Base-by-base conservation (phyloP, 2,888 invertebrate genomes). In the Pristionchus maxplancki region DNA sequence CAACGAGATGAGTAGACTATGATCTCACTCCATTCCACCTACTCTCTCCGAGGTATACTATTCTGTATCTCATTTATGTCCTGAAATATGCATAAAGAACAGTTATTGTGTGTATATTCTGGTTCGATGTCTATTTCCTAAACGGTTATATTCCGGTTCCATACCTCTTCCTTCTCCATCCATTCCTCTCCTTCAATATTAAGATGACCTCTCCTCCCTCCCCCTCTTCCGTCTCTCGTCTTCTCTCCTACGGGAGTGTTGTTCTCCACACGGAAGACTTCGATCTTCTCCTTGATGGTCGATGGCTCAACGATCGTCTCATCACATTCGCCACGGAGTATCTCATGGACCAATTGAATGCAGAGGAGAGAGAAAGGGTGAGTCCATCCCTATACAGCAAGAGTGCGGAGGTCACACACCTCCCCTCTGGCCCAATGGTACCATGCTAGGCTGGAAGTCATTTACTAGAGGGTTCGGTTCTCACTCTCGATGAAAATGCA, bases 291-390 rank as follows among this genome's bases (percentile, higher is more conserved):
- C 71, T 89, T 44, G 81, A 84, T 5, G 88, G 89, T 15, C 40
- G 88, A 37, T 92, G 92, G 92, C 90, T 92, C 71, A 92, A 91
- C 48, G 92, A 92, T 86, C 90, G 89, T 50, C 28, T 91, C 5
- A 89, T 92, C 53, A 89, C 92, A 4, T 92, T 92, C 81, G 89
- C 89, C 13, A 88, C 89, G 0, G 91, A 92, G 48, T 90, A 90
- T 88, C n/a, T 90, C 64, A 50, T 74, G 64, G 88, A 84, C 83
- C 85, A 90, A n/a, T 74, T 88, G 37, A 34, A 31, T 9, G 53
- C 83, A 4, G 87, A 85, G 6, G 62, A 50, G 28, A 58, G 64
- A n/a, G 85, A 88, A 74, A 4, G 24, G 86, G 86, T 71, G 13
- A 48, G 44, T 53, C 82, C 31, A 8, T 44, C 15, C n/a, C 34